phyloP scores from a whole-genome alignment of 2,113 vertebrate species.

The Trochalopteron elliotii region DNA sequence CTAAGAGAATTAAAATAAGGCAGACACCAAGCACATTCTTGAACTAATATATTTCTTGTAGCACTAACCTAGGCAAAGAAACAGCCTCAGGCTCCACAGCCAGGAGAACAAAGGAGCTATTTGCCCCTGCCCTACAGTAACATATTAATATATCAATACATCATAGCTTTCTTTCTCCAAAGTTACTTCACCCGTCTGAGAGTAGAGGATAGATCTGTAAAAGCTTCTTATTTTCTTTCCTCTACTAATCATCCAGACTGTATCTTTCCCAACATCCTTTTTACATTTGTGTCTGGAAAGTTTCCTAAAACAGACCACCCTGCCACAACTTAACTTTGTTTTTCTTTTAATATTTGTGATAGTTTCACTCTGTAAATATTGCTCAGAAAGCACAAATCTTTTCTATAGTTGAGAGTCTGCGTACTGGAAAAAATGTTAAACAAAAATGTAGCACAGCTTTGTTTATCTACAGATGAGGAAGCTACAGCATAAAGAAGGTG shows the following conservation, averaged over 20 bases:
- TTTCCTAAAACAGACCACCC: background rate
- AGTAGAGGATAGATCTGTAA: background rate
- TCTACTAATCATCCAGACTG: background rate
- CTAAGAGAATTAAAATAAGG: background rate
- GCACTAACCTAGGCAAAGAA: background rate
- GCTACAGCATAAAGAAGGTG: background rate
- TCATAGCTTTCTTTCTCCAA: background rate
- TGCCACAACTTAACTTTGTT: background rate
- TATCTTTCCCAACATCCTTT: background rate
- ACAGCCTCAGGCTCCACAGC: background rate
- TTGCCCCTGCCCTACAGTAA: background rate
- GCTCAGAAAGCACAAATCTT: background rate
- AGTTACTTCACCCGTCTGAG: background rate
- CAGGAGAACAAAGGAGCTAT: background rate
- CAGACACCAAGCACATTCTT: background rate
- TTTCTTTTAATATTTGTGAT: background rate
- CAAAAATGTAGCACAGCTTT: background rate
- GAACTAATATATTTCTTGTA: background rate
- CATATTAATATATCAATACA: no score
- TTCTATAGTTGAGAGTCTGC: background rate
- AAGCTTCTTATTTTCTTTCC: background rate
- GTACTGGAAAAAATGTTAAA: background rate
- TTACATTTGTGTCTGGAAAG: background rate
- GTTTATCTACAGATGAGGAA: background rate
- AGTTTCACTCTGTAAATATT: background rate